Evolutionary conservation across 2,113 vertebrate genomes (phyloP), one percentile per base, ranked within the genome.

Genomic region (Ranitomeya imitator): DNA sequence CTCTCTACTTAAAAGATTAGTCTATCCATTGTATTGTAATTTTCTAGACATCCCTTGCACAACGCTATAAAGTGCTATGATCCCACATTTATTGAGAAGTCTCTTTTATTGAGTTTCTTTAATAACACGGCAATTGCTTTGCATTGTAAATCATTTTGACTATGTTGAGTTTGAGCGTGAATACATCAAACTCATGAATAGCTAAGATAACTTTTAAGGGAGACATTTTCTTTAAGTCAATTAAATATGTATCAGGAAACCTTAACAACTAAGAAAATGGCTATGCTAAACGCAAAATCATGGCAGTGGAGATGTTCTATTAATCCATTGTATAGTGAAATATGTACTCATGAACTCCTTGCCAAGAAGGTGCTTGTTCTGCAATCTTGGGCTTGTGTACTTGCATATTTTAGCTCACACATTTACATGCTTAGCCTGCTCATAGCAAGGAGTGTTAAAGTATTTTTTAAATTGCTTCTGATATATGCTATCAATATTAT

Each of bases 241-340:
- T 81, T 81, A 81, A 81, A 81, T 81, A 81, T 81, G 79, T 81
- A 81, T 81, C 79, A 81, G 79, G 60, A 60, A 61, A 60, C 55
- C 59, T 61, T 61, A 61, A 57, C 79, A 81, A 31, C 57, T 60
- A 57, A 31, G 79, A 80, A 80, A 60, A 80, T 81, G 79, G 21
- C 55, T 61, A 61, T 81, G 59, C 57, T 61, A 19, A 81, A 81
- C 61, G 57, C 57, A 61, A 60, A 81, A 60, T 31, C 79, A 81
- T 60, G 59, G 79, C 79, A 81, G 23, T 61, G 79, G 57, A 61
- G 59, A 81, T 3, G n/a, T 81, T 45, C 57, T 37, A 81, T 60
- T 60, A 81, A 61, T 60, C 79, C 16, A 81, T 81, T 81, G 57
- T 61, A 61, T 57, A 81, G 23, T 81, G 23, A 60, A 81, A 81